phyloP scores from a whole-genome alignment of 2,888 invertebrate species.

The Lordiphosa fenestrarum region DNA sequence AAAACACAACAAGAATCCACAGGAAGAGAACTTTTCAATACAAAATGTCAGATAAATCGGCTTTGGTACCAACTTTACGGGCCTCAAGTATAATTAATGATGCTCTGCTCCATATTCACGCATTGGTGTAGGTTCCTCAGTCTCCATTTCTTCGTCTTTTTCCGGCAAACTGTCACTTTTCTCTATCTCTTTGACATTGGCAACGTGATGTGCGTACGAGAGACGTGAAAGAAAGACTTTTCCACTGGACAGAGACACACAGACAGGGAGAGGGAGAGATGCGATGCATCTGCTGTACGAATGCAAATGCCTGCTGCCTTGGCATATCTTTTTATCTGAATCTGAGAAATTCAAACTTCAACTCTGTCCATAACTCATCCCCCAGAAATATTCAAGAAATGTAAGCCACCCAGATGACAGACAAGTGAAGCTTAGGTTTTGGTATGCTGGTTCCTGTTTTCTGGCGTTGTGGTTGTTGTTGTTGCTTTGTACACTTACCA shows the following conservation, averaged over 20 bases:
- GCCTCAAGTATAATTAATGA: slow-evolving; percentile 79
- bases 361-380: slow-evolving; percentile 54
- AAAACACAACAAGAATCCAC: slow-evolving; percentile 53
- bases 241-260: slow-evolving; percentile 35
- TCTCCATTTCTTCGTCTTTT: slow-evolving; percentile 55
- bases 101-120: slow-evolving; percentile 76
- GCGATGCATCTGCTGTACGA: slow-evolving; percentile 51
- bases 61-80: slow-evolving; percentile 38
- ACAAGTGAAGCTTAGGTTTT: slow-evolving; percentile 64
- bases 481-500: slow-evolving; percentile 5
- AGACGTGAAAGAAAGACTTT: slow-evolving; percentile 61
- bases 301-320: slow-evolving; percentile 28
- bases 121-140: slow-evolving; percentile 76
- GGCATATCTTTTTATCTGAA: slow-evolving; percentile 29
- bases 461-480: slow-evolving; percentile 7
- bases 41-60: slow-evolving; percentile 62
- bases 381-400: slow-evolving; percentile 22
- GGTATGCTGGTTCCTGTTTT: slow-evolving; percentile 18
- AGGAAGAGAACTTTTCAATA: slow-evolving; percentile 70
- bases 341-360: slow-evolving; percentile 14
- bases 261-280: not conserved
- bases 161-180: slow-evolving; percentile 74
- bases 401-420: slow-evolving; percentile 62
- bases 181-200: slow-evolving; percentile 29
- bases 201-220: slow-evolving; percentile 60